phyloP scores from a whole-genome alignment of 2,113 vertebrate genomes.

The Morone saxatilis region DNA sequence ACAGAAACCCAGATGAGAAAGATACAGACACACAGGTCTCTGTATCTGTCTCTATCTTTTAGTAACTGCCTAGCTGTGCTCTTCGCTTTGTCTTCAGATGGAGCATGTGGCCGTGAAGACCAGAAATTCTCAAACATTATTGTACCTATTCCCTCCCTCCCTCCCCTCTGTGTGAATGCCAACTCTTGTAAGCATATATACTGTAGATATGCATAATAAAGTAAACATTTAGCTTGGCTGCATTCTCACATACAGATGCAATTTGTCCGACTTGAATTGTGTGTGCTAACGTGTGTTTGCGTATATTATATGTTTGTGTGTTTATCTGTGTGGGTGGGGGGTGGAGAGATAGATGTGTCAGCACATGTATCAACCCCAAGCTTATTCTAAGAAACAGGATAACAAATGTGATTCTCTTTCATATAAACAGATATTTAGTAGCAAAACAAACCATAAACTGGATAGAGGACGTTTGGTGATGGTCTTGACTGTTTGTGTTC shows the following conservation, averaged over 20 bases:
- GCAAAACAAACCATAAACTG: not conserved
- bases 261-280: not conserved
- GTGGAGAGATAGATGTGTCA: not conserved
- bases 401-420: not conserved
- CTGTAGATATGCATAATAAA: slow-evolving; percentile 4
- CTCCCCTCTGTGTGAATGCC: not conserved
- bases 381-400: not conserved
- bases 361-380: not conserved
- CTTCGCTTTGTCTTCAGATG: slow-evolving; percentile 16
- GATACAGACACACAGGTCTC: slow-evolving; percentile 24
- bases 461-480: not conserved
- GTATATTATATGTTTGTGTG: not conserved
- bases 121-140: slow-evolving; percentile 24
- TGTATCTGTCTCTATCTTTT: slow-evolving; percentile 13
- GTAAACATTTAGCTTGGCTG: slow-evolving; percentile 43
- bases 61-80: slow-evolving; percentile 21
- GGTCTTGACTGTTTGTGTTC: not conserved
- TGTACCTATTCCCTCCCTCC: not conserved
- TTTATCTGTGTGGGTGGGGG: not conserved
- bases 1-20: slow-evolving; percentile 33
- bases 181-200: not conserved
- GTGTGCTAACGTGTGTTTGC: not conserved
- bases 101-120: not conserved
- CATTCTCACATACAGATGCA: not conserved
- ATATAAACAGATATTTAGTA: not conserved